Base-by-base conservation (phyloP, 2,888 invertebrate species). In the Drosophila birchii region DNA sequence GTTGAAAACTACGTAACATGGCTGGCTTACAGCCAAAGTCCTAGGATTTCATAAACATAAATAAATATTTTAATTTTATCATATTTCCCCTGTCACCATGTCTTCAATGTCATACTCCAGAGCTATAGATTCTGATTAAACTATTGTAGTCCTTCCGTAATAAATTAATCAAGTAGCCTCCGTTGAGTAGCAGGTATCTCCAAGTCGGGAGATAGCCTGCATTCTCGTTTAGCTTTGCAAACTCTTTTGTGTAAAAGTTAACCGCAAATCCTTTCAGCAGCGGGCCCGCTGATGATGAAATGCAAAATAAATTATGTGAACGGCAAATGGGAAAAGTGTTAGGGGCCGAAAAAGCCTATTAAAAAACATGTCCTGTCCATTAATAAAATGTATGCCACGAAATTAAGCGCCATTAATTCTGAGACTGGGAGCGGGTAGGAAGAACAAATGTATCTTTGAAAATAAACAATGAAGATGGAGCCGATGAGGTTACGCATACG, bases 401-500 rank as follows among this genome's bases (percentile, higher is more conserved):
- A 67, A 86, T 84, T 76, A 83, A 84, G 79, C 79, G 71, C 71
- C 79, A 78, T 81, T 87, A 87, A 81, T 76, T 36, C 23, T 9
- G 20, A 6, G 23, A 11, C 45, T 38, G 57, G 26, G 39, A 58
- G 51, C 49, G 67, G 38, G 39, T 2, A 8, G 20, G 18, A 9
- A 23, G 29, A 14, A n/a, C n/a, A n/a, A n/a, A n/a, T n/a, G n/a
- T 53, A 16, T 36, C 44, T 43, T 32, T 34, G 11, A 64, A 62
- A 73, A 75, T 77, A 81, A 75, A 82, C 80, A 86, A 82, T 79
- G 72, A 43, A 53, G 64, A 38, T 26, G 53, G 57, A 47, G 54
- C 16, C 32, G 18, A 34, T 58, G 36, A 69, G 54, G 63, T 80
- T 76, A 80, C 86, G 44, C 83, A 76, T 80, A 86, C 82, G 86